phyloP scores from a whole-genome alignment of 1,140 invertebrate genomes.

The Hermetia illucens region DNA sequence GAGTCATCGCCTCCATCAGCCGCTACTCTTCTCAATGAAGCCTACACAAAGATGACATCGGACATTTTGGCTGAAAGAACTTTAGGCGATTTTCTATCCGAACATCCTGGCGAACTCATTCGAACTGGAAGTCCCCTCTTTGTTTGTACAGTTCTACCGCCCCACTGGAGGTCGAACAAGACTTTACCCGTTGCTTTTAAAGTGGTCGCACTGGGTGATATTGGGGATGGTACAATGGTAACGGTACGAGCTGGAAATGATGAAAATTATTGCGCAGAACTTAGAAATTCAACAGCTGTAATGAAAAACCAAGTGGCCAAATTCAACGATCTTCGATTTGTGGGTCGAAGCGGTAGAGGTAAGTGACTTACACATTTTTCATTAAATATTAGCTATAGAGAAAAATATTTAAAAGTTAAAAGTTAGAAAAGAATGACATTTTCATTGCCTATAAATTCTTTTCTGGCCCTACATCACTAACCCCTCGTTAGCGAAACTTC shows the following conservation, averaged over 20 bases:
- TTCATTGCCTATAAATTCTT: no score
- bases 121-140: conserved; percentile 85
- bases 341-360: conserved; percentile 94
- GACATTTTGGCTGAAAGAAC: conserved; percentile 74
- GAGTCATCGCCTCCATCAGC: conserved; percentile 37
- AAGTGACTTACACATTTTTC: no score
- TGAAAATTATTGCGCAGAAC: conserved; percentile 90
- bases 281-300: conserved; percentile 83
- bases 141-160: conserved; percentile 81
- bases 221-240: conserved; percentile 90
- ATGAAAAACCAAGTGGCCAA: conserved; percentile 98
- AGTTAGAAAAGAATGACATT: no score
- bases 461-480: no score
- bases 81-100: conserved; percentile 76
- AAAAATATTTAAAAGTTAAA: no score
- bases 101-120: conserved; percentile 85
- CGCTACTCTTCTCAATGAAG: conserved; percentile 55
- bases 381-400: no score
- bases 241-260: conserved; percentile 92
- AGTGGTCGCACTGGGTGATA: conserved; percentile 73
- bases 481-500: no score
- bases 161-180: conserved; percentile 96
- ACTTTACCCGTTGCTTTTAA: conserved; percentile 90
- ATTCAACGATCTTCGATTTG: conserved; percentile 95
- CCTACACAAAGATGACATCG: conserved; percentile 78